Conservation (phyloP, 2,797 vertebrate genomes). For the Halcyon chelicuti region DNA sequence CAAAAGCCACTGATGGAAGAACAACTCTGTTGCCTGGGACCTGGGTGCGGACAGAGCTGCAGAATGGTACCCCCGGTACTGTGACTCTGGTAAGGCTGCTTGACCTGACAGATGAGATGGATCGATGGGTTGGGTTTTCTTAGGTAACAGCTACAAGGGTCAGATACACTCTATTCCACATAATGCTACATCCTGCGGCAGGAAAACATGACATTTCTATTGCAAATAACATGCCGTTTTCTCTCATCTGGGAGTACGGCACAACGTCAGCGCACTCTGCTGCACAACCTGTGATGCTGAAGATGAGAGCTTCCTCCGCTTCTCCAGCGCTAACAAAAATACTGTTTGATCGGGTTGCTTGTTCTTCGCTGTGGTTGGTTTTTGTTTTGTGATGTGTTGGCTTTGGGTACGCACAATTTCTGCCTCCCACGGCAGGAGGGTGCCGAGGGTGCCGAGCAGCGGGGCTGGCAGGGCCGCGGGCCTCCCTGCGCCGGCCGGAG, state of each 20-base stretch:
- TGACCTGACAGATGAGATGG: neutral
- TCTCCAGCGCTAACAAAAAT: neutral
- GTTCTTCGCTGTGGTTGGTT: neutral
- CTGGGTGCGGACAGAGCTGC: neutral
- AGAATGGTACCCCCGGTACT: neutral
- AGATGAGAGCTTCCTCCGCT: neutral
- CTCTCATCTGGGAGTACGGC: neutral
- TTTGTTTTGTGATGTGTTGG: neutral
- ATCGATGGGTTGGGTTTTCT: neutral
- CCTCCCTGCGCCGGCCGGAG: neutral
- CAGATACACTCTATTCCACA: neutral
- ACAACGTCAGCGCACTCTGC: neutral
- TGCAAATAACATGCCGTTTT: neutral
- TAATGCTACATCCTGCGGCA: accelerated
- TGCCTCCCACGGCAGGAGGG: accelerated
- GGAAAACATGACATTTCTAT: neutral
- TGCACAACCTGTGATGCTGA: neutral
- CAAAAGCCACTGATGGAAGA: neutral
- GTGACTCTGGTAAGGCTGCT: accelerated
- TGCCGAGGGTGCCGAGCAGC: neutral
- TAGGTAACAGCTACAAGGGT: neutral
- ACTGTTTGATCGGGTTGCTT: neutral
- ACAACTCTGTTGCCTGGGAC: neutral
- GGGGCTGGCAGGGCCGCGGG: neutral
- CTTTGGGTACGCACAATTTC: neutral